Percentiles rank a stretch among this genome's conserved stretches.
These are phyloP conservation scores for Drosophila micromelanica DNA, from an alignment of 1,140 invertebrate species.

Conservation along the genomic window DNA sequence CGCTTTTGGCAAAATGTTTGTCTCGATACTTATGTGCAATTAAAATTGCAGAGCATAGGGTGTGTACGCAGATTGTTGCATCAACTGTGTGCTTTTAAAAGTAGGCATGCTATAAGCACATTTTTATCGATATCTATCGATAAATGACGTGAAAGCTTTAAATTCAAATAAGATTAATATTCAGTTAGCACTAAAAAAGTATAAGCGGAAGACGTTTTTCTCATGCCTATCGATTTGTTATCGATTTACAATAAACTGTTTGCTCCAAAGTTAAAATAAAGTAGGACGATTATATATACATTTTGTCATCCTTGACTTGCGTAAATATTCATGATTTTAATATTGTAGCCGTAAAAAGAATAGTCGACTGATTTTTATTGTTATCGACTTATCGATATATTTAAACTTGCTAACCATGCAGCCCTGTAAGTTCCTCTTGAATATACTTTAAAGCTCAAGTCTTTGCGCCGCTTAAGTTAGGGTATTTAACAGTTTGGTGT, in stretches of 20 bases:
- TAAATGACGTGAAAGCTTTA: too few species aligned
- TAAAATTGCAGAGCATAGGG: not conserved
- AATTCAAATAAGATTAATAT: not conserved
- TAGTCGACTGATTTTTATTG: not conserved
- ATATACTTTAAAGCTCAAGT: too few species aligned
- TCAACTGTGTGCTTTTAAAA: not conserved
- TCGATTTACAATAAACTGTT: not conserved
- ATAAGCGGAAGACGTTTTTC: too few species aligned
- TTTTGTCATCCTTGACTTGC: too few species aligned
- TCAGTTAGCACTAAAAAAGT: too few species aligned
- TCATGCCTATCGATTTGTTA: not conserved
- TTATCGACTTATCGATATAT: not conserved
- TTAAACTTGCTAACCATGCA: not conserved
- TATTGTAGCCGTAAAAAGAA: not conserved
- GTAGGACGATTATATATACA: too few species aligned
- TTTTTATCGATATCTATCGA: slow-evolving; percentile 6
- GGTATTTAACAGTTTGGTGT: not conserved
- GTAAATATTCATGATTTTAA: too few species aligned
- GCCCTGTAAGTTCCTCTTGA: too few species aligned
- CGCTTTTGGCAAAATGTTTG: not conserved
- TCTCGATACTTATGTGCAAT: not conserved
- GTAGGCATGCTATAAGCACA: not conserved
- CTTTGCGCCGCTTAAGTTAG: not conserved
- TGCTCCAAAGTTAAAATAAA: too few species aligned
- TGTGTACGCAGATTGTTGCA: not conserved